Percentiles rank a stretch among this genome's conserved stretches.
phyloP scores from a whole-genome alignment of 2,113 vertebrate species.

The Crotalus horridus region DNA sequence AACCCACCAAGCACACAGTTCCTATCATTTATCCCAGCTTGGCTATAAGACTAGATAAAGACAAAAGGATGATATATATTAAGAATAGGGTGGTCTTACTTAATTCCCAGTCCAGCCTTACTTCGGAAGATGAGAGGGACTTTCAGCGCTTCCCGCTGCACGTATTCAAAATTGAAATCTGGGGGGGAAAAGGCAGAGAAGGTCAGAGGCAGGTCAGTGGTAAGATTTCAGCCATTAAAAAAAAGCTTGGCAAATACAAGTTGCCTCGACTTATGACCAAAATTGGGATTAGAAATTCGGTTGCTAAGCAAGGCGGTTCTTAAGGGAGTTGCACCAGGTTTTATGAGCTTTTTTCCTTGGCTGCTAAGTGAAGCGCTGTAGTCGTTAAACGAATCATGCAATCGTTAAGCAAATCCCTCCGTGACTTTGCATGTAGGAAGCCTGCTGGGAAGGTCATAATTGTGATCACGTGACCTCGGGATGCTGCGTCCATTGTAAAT shows the following conservation, averaged over 20 bases:
- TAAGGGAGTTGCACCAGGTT: not conserved
- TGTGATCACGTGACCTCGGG: no score
- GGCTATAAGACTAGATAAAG: not conserved
- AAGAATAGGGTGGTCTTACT: constrained; percentile 74
- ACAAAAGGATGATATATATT: not conserved
- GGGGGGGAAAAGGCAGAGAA: constrained; percentile 41
- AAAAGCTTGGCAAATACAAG: not conserved
- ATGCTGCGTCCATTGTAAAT: no score
- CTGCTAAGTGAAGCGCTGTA: not conserved
- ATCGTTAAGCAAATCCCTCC: not conserved
- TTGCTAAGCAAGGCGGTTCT: not conserved
- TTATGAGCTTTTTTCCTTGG: not conserved
- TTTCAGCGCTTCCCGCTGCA: constrained; percentile 90
- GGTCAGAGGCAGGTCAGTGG: constrained; percentile 36
- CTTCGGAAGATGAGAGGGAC: constrained; percentile 89
- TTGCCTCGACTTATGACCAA: not conserved
- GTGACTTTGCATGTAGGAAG: not conserved
- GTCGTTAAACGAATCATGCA: not conserved
- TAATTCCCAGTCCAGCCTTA: constrained; percentile 93
- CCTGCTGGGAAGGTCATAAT: not conserved
- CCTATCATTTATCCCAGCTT: not conserved
- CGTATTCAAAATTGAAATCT: constrained; percentile 98
- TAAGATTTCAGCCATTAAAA: not conserved
- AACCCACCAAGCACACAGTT: not conserved
- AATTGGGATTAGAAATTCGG: not conserved